phyloP scores from a whole-genome alignment of 1,140 invertebrate species.

The Cydia amplana region DNA sequence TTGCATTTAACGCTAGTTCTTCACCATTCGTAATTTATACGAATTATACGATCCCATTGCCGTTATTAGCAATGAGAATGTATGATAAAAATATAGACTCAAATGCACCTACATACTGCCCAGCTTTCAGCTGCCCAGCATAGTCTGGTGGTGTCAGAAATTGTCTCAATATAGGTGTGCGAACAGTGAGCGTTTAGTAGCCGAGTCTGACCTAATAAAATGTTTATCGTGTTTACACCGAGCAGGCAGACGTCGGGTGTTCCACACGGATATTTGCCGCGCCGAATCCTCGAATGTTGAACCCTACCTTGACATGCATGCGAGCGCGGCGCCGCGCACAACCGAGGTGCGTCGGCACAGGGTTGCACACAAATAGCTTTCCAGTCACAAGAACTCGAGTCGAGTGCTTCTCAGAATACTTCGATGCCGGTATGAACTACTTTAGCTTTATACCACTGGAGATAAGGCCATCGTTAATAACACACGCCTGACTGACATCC shows the following conservation, averaged over 20 bases:
- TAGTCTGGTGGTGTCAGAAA: neutral
- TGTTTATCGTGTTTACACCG: conserved; percentile 59
- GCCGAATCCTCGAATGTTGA: conserved; percentile 76
- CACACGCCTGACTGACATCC: conserved; percentile 46
- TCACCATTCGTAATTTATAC: conserved; percentile 6
- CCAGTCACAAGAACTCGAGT: conserved; percentile 53
- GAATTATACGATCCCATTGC: neutral
- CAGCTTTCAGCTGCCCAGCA: conserved; percentile 35
- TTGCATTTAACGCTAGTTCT: conserved; percentile 19
- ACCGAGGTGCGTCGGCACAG: conserved; percentile 62
- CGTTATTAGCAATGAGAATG: neutral
- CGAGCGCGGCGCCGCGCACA: conserved; percentile 61
- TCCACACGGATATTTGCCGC: conserved; percentile 58
- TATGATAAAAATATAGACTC: neutral
- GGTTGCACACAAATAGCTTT: conserved; percentile 75
- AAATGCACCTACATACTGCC: neutral
- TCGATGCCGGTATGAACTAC: conserved; percentile 42
- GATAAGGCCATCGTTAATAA: conserved; percentile 54
- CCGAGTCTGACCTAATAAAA: conserved; percentile 59
- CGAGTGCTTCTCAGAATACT: conserved; percentile 67
- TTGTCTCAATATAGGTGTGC: neutral
- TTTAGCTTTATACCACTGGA: conserved; percentile 49
- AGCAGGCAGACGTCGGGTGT: conserved; percentile 62
- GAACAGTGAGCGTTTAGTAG: conserved; percentile 27
- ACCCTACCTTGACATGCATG: conserved; percentile 78